Evolutionary conservation across 2,888 invertebrate genomes (phyloP), one percentile per base, ranked within the genome.

Genomic region (Icerya purchasi): DNA sequence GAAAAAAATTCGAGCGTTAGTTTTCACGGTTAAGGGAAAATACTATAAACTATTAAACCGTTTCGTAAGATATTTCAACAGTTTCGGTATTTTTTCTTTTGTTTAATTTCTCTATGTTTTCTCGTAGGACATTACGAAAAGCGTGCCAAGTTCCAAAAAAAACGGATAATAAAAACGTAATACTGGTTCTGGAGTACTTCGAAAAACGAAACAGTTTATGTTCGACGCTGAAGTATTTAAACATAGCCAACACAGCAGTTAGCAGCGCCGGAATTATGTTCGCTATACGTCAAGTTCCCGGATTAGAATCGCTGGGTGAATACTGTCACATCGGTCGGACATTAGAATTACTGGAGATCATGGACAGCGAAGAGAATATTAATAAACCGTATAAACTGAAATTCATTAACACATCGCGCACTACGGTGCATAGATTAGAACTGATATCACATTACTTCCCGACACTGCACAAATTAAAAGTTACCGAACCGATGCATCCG

Each of bases 271-370:
- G 73, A 1, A 69, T 73, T 1, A 63, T 72, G 2, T 60, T 73
- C 2, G 71, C 72, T 1, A 61, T 73, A 21, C 68, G 71, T 52
- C 70, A 72, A 57, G 69, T 71, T 10, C 69, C 72, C 2, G 67
- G 65, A 22, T 62, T 73, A 54, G 71, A 73, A 61, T 73, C 72
- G 1, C 62, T 73, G 36, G 73, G 71, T 0, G 72, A 73, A 23
- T 73, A 73, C 64, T 70, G 66, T 55, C 71, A 73, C 65, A 70
- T 72, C 65, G 72, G 71, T 8, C 66, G 71, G 22, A 72, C 72
- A 1, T 67, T 72, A 1, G 72, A 73, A 60, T 69, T 71, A 2
- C 69, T 72, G 66, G 56, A 55, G 52, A 22, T 56, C n/a, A 36
- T 18, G 19, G 2, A 2, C 3, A 50, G 19, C n/a, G 20, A 21